Conservation (phyloP, 2,113 vertebrate species). For the Perognathus longimembris region DNA sequence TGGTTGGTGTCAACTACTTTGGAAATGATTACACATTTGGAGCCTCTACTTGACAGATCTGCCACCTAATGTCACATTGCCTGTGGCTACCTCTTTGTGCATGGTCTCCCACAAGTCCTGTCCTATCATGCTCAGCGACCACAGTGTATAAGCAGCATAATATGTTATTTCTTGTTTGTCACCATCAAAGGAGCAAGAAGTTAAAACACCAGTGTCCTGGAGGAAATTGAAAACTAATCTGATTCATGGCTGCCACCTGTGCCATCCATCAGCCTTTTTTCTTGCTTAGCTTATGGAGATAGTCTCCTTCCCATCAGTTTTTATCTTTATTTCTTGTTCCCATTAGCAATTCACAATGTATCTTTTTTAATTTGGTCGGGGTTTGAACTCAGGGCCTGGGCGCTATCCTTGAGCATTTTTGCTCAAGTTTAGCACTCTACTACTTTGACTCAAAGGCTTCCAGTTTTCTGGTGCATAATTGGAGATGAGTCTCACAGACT, state of each 20-base stretch:
- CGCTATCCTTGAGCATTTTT: too few species aligned
- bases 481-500: too few species aligned
- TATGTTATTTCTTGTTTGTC: conserved; percentile 54
- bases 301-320: conserved; percentile 36
- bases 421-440: too few species aligned
- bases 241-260: not conserved
- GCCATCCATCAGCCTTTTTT: conserved; percentile 1
- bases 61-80: conserved; percentile 28
- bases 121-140: not conserved
- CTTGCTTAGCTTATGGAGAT: conserved; percentile 60
- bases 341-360: too few species aligned
- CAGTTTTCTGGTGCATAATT: too few species aligned
- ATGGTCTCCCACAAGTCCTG: not conserved
- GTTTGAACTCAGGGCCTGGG: too few species aligned
- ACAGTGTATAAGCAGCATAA: conserved; percentile 5
- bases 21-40: not conserved
- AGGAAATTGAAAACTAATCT: conserved; percentile 14
- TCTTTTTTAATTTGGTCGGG: too few species aligned
- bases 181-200: not conserved
- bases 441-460: too few species aligned
- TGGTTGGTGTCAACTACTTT: not conserved
- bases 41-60: not conserved
- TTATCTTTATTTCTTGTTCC: conserved; percentile 53
- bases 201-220: conserved; percentile 38
- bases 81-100: conserved; percentile 13